These are phyloP conservation scores for Diceros bicornis DNA, from an alignment of 2,797 vertebrate species.

Conservation along the genomic window DNA sequence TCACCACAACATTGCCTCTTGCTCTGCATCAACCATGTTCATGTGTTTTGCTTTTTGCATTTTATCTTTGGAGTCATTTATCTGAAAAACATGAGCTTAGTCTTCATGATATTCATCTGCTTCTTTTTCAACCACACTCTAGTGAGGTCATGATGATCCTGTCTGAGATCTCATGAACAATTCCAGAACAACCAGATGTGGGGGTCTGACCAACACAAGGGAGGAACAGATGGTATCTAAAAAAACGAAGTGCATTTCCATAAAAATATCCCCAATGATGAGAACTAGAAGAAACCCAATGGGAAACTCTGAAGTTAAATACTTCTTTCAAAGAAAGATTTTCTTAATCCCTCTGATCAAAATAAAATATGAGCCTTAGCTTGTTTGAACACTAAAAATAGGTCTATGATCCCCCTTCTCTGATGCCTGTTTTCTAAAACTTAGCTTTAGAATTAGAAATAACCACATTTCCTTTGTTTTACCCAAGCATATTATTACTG, in stretches of 20 bases:
- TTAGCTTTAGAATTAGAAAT: conserved; percentile 20
- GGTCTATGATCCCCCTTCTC: background rate
- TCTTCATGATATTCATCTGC: background rate
- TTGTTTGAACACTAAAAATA: background rate
- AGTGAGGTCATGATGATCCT: background rate
- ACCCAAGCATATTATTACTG: background rate
- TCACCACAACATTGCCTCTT: background rate
- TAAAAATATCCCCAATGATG: background rate
- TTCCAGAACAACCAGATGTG: conserved; percentile 2
- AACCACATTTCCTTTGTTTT: background rate
- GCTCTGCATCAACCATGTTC: background rate
- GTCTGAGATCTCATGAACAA: background rate
- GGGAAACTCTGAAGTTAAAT: background rate
- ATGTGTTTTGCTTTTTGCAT: background rate
- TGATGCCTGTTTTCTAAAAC: background rate
- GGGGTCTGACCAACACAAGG: background rate
- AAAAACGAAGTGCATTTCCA: background rate
- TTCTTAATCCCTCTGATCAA: background rate
- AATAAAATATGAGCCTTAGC: background rate
- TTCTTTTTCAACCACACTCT: background rate
- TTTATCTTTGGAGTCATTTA: conserved; percentile 2
- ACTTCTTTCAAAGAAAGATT: conserved; percentile 10
- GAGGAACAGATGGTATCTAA: background rate
- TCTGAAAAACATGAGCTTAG: background rate
- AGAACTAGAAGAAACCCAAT: background rate